A percentile compares a stretch with the other conserved stretches of the same genome.
Conservation (phyloP, 2,797 vertebrate genomes). For the Taeniopygia guttata region DNA sequence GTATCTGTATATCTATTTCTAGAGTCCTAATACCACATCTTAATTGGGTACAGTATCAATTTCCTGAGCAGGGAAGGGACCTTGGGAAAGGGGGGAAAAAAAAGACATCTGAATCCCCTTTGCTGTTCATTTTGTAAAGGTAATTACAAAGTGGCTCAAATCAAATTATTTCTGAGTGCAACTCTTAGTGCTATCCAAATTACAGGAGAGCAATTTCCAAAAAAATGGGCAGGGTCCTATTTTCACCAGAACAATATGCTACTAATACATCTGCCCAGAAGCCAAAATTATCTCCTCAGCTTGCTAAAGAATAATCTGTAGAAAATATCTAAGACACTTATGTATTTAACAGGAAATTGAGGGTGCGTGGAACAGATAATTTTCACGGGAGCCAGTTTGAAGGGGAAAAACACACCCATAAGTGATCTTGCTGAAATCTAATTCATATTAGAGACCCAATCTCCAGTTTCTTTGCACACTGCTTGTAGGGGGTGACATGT, state of each 20-base stretch:
- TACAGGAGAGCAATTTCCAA: background rate
- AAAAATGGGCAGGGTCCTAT: background rate
- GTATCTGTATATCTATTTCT: background rate
- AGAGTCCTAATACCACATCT: background rate
- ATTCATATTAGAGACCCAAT: background rate
- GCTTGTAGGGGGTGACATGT: background rate
- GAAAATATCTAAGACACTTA: background rate
- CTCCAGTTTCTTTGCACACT: background rate
- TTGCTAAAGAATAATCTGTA: background rate
- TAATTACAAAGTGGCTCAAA: background rate
- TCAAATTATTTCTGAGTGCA: background rate
- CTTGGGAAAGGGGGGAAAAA: background rate
- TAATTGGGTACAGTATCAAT: background rate
- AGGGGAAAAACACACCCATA: background rate
- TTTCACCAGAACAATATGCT: background rate
- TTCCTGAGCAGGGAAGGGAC: background rate
- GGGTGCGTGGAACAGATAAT: background rate
- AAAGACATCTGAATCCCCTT: background rate
- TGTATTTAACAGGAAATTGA: background rate
- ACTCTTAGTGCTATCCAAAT: background rate
- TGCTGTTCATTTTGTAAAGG: background rate
- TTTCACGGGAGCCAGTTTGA: background rate
- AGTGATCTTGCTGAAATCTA: slow-evolving; percentile 11
- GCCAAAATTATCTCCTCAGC: background rate
- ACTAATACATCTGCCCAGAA: background rate